A percentile compares a stretch with the other conserved stretches of the same genome.
Evolutionary conservation across 2,888 invertebrate genomes (phyloP).

Genomic region (Nipponacmea schrenckii): DNA sequence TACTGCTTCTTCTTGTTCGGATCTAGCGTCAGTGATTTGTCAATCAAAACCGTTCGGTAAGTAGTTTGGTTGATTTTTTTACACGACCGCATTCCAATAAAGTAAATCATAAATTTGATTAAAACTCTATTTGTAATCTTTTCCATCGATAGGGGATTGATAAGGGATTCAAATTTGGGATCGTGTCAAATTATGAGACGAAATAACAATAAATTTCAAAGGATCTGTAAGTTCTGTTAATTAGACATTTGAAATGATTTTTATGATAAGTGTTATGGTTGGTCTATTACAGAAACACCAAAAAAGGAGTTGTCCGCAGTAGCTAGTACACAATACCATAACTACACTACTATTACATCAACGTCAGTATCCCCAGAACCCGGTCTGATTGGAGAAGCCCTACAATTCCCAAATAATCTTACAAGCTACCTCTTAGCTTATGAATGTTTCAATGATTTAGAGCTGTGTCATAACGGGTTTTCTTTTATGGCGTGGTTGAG

Average conservation of each 20-base stretch:
- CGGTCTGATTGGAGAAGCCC: slow-evolving; percentile 5
- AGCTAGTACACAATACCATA: slow-evolving; percentile 1
- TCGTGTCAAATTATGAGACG: no score
- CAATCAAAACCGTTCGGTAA: slow-evolving; percentile 9
- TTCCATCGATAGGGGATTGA: no score
- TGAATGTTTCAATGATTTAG: slow-evolving; percentile 28
- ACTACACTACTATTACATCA: not conserved
- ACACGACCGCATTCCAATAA: not conserved
- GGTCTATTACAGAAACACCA: slow-evolving; percentile 8
- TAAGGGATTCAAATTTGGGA: not conserved
- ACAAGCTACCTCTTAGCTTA: slow-evolving; percentile 11
- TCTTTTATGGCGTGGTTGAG: slow-evolving; percentile 26
- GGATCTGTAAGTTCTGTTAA: no score
- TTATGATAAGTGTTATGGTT: no score
- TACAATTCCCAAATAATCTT: slow-evolving; percentile 4
- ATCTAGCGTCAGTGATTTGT: slow-evolving; percentile 12
- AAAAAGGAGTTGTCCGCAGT: slow-evolving; percentile 6
- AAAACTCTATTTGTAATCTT: no score
- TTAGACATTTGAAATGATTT: no score
- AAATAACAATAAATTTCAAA: no score
- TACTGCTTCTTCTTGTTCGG: not conserved
- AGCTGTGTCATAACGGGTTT: slow-evolving; percentile 33
- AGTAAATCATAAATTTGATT: not conserved
- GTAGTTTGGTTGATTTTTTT: not conserved
- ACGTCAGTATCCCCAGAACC: not conserved